A percentile compares a stretch with the other conserved stretches of the same genome.
phyloP scores from a whole-genome alignment of 2,113 vertebrate species.

The Electrona antarctica region DNA sequence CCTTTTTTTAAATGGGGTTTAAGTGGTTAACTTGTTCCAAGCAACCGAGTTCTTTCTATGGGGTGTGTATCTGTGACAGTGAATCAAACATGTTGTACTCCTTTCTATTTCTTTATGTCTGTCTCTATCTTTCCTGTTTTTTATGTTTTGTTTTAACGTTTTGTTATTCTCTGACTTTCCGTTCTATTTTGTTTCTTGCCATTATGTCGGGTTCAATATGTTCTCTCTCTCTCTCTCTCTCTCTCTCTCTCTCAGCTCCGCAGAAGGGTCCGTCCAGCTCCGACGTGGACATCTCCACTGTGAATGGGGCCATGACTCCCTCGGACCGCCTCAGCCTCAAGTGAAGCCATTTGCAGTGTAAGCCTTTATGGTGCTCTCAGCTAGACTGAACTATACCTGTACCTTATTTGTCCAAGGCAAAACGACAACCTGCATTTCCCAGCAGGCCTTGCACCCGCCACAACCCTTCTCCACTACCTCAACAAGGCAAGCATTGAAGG shows the following conservation, averaged over 20 bases:
- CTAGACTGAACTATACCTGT: conserved; percentile 14
- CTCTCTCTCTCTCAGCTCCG: conserved; percentile 44
- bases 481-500: conserved; percentile 20
- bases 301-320: conserved; percentile 23
- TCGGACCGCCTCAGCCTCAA: conserved; percentile 36
- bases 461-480: conserved; percentile 52
- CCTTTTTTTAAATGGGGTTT: too few relatives aligned
- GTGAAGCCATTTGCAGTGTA: conserved; percentile 9
- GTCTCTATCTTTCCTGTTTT: too few relatives aligned
- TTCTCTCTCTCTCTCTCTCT: not conserved
- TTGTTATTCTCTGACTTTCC: too few relatives aligned
- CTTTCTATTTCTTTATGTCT: too few relatives aligned
- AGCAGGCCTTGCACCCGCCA: conserved; percentile 12
- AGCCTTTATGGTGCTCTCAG: conserved; percentile 19
- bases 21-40: too few relatives aligned
- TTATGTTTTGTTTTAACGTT: too few relatives aligned
- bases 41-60: conserved; percentile 27
- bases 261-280: conserved; percentile 48
- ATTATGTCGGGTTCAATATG: too few relatives aligned
- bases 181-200: too few relatives aligned
- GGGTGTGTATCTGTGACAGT: conserved; percentile 39
- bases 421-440: not conserved
- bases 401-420: conserved; percentile 27
- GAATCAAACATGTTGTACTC: conserved; percentile 9
- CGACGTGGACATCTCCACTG: conserved; percentile 43